Conservation (phyloP, 2,113 vertebrate species). For the Leptocoma aspasia region DNA sequence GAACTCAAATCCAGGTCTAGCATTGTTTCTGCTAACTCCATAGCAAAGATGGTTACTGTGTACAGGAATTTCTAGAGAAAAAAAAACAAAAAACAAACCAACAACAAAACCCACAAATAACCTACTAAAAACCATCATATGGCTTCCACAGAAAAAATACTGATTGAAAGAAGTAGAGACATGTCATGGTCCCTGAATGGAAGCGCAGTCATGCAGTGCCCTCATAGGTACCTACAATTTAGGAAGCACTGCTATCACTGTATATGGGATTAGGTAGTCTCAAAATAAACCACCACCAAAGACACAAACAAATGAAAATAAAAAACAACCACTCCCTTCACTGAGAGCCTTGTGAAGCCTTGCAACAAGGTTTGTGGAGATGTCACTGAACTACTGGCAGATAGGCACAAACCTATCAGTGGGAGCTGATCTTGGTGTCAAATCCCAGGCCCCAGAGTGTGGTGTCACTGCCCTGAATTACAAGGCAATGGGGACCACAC, state of each 20-base stretch:
- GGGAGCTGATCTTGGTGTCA: background rate
- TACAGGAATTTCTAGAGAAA: background rate
- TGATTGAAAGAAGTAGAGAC: background rate
- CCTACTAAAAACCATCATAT: background rate
- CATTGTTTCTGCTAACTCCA: background rate
- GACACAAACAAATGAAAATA: background rate
- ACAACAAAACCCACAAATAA: background rate
- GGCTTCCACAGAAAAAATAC: background rate
- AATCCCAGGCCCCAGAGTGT: background rate
- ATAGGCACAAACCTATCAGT: background rate
- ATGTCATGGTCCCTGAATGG: fast-evolving
- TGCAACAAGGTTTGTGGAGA: background rate
- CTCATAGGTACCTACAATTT: background rate
- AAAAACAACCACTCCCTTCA: background rate
- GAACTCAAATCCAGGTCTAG: background rate
- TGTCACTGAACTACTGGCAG: background rate
- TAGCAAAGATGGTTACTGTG: background rate
- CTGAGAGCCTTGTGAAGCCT: background rate
- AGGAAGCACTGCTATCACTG: background rate
- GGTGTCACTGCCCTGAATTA: background rate
- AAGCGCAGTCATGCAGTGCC: fast-evolving
- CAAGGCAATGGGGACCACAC: background rate
- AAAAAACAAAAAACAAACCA: background rate
- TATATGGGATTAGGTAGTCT: background rate
- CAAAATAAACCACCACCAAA: background rate